A percentile compares a stretch with the other conserved stretches of the same genome.
Evolutionary conservation across 2,888 invertebrate species (phyloP).

Genomic region (Lithophane socia): DNA sequence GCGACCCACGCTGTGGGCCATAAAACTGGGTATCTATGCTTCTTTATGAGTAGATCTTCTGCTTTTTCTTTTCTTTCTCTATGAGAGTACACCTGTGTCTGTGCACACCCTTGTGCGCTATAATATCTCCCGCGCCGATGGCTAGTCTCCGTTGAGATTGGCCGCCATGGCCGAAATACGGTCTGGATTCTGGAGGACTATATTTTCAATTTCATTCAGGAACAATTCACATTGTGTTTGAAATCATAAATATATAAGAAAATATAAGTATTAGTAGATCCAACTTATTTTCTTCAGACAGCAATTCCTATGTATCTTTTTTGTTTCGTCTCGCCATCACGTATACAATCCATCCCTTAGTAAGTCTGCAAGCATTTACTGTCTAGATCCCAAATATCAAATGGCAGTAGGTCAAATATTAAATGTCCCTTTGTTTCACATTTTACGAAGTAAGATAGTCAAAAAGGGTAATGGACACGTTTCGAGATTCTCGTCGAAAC

Average conservation of each 20-base stretch:
- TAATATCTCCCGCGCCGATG: no score
- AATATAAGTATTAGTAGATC: not conserved
- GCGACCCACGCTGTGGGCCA: constrained; percentile 26
- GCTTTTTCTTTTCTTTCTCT: no score
- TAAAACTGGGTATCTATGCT: not conserved
- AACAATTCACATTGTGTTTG: no score
- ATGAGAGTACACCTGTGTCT: no score
- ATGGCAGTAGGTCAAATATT: constrained; percentile 2
- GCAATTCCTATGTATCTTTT: not conserved
- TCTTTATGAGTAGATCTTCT: not conserved
- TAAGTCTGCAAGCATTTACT: not conserved
- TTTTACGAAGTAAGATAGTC: not conserved
- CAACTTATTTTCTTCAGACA: not conserved
- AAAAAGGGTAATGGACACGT: not conserved
- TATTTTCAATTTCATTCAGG: no score
- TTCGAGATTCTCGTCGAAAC: not conserved
- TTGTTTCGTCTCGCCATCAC: not conserved
- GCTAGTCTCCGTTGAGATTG: no score
- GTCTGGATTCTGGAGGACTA: no score
- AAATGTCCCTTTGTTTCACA: constrained; percentile 8
- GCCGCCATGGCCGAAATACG: no score
- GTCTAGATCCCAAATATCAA: not conserved
- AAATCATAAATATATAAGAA: no score
- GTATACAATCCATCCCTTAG: not conserved
- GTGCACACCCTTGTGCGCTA: no score